Evolutionary conservation across 2,888 invertebrate genomes (phyloP), one percentile per base, ranked within the genome.

Genomic region (Asteroscopus sphinx): DNA sequence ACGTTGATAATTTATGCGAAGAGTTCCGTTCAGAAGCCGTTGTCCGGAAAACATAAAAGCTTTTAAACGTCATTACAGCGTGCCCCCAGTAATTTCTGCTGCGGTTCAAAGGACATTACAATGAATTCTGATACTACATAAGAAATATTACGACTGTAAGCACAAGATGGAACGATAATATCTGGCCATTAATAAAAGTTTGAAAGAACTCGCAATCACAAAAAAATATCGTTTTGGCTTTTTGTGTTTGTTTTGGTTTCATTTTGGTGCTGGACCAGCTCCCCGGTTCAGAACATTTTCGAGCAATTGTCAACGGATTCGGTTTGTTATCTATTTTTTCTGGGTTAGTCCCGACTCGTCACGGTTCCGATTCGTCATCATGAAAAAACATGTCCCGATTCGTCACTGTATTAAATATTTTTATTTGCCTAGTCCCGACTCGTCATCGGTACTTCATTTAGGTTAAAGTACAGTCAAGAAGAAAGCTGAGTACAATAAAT

Each of bases 21-120:
- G 72, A 79, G 78, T 80, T 79, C 77, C 75, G 75, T 82, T 82
- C 76, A 67, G 76, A 69, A 72, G 76, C 70, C 78, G 79, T 81
- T 83, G 83, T 81, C 83, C 86, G 89, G 87, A 85, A 89, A 89
- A 85, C 86, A 86, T 90, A 83, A 90, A 89, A 87, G 86, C 86
- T 87, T 89, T 88, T 87, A 86, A n/a, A 82, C 84, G 75, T 81
- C 80, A 77, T 85, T 82, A 80, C 74, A 68, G 62, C 73, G 78
- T 77, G 77, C 68, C 58, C 74, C 63, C 63, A 81, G 77, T 80
- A 82, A 85, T 87, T 80, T 81, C 79, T 80, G 77, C 58, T 76
- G 78, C 79, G 80, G 78, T 83, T 82, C 76, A 80, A 87, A 86
- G 68, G 82, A 82, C 79, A 82, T 88, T 83, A 80, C 83, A 85